Percentiles rank a stretch among this genome's conserved stretches.
Evolutionary conservation across 2,888 invertebrate genomes (phyloP).

Genomic region (Dromius quadrimaculatus): DNA sequence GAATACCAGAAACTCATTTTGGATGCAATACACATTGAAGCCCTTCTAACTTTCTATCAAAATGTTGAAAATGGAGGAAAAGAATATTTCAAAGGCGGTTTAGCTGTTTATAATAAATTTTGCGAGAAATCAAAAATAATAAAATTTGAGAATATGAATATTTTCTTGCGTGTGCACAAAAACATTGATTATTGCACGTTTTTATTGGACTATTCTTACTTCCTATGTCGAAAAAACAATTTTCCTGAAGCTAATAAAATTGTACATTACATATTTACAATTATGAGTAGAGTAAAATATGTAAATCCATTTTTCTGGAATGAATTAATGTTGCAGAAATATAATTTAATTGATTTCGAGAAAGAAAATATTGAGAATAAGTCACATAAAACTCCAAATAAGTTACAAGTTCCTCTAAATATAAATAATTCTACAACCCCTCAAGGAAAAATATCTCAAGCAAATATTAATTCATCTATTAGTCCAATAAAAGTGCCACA

Average conservation of each 20-base stretch:
- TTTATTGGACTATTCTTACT: conserved; percentile 57
- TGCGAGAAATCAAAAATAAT: conserved; percentile 51
- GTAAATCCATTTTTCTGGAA: conserved; percentile 57
- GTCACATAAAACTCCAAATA: conserved; percentile 21
- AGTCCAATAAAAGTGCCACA: conserved; percentile 47
- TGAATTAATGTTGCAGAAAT: conserved; percentile 57
- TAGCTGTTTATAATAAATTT: conserved; percentile 55
- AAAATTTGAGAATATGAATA: conserved; percentile 40
- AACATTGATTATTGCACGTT: conserved; percentile 54
- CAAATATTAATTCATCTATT: conserved; percentile 24
- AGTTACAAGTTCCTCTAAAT: conserved; percentile 11
- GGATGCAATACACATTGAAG: conserved; percentile 56
- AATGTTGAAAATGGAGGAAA: neutral
- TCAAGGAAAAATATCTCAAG: conserved; percentile 49
- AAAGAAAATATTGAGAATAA: conserved; percentile 17
- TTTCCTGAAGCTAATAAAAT: conserved; percentile 55
- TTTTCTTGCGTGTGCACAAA: conserved; percentile 54
- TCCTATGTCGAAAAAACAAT: conserved; percentile 52
- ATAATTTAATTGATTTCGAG: conserved; percentile 51
- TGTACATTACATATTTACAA: conserved; percentile 55
- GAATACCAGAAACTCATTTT: conserved; percentile 59
- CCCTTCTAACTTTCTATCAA: conserved; percentile 55
- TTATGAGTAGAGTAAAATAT: conserved; percentile 54
- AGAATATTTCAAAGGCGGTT: conserved; percentile 56
- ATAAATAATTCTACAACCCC: conserved; percentile 51